Conservation (phyloP, 1,140 invertebrate species). For the Papilio aristodemus region DNA sequence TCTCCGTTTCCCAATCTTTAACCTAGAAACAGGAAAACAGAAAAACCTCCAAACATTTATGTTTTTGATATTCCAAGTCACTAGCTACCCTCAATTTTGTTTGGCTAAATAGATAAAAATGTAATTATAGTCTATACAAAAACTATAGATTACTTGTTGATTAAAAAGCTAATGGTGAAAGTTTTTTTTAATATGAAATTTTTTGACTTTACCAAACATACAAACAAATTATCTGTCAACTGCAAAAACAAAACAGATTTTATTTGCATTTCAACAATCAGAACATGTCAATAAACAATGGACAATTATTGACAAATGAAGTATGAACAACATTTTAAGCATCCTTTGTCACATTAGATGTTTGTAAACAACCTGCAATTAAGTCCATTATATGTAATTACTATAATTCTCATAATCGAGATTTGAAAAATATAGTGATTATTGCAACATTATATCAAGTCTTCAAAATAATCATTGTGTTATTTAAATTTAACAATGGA, state of each 20-base stretch:
- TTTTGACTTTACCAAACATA: too few species aligned
- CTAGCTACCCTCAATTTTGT: too few species aligned
- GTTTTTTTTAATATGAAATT: too few species aligned
- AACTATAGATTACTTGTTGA: too few species aligned
- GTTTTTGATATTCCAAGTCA: too few species aligned
- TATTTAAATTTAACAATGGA: background rate
- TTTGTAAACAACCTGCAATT: background rate
- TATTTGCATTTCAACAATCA: background rate
- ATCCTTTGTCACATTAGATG: background rate
- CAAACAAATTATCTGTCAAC: background rate
- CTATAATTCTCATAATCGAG: background rate
- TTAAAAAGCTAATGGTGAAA: too few species aligned
- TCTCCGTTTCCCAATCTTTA: conserved; percentile 89
- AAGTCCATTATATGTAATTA: background rate
- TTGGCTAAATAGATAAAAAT: too few species aligned
- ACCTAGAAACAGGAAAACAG: conserved; percentile 81
- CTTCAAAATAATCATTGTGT: background rate
- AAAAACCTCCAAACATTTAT: background rate
- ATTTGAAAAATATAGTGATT: too few species aligned
- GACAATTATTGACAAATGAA: background rate
- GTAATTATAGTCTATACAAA: too few species aligned
- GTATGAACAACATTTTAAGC: conserved; percentile 8
- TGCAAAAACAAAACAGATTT: background rate
- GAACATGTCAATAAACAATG: background rate
- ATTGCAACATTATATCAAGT: too few species aligned